Conservation (phyloP, 2,888 invertebrate species). For the Acanthosepion lycidas region DNA sequence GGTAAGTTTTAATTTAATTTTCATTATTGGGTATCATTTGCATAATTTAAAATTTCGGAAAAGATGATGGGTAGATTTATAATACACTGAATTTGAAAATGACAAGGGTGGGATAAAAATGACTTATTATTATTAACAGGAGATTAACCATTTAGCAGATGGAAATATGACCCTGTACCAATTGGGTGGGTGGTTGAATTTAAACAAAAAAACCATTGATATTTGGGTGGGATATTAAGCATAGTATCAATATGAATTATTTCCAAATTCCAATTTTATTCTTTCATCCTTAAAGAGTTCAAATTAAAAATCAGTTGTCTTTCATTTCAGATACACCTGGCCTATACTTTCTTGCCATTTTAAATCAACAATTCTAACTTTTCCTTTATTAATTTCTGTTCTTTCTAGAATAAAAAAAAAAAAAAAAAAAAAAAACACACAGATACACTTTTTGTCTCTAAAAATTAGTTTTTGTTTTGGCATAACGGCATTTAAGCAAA, state of each 20-base stretch:
- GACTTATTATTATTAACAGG: background rate
- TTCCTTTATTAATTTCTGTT: too few species aligned
- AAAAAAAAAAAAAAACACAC: too few species aligned
- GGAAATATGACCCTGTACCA: background rate
- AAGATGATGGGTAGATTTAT: background rate
- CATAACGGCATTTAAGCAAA: too few species aligned
- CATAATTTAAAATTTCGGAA: background rate
- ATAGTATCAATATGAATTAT: background rate
- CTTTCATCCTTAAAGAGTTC: too few species aligned
- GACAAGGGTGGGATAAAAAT: background rate
- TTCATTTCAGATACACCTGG: too few species aligned
- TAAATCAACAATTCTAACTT: too few species aligned
- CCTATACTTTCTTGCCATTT: too few species aligned
- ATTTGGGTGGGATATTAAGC: background rate
- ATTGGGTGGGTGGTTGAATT: background rate
- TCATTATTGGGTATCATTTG: background rate
- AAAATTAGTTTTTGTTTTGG: too few species aligned
- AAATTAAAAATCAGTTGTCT: too few species aligned
- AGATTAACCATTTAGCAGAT: background rate
- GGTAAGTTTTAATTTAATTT: background rate
- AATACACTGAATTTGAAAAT: background rate
- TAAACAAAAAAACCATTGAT: background rate
- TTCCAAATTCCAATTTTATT: too few species aligned
- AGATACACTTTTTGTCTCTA: too few species aligned
- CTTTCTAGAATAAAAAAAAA: too few species aligned